Evolutionary conservation across 2,797 vertebrate species (phyloP).

Genomic region (Antrozous pallidus): DNA sequence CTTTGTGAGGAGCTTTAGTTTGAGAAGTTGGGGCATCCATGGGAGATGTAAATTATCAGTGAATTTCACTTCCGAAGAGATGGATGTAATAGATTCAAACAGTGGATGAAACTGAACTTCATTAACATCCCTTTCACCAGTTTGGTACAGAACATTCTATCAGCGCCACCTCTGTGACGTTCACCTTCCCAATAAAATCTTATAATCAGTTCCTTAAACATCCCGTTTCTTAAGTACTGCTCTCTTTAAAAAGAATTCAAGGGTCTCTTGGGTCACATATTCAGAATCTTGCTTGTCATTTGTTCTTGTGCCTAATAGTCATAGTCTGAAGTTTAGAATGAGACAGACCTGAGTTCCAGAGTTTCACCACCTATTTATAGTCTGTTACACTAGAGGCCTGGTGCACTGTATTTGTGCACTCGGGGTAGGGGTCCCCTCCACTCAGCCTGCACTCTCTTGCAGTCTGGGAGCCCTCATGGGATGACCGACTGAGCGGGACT

Average conservation of each 20-base stretch:
- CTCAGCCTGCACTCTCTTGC: too few species aligned
- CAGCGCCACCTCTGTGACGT: neutral
- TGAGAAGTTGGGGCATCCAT: constrained; percentile 7
- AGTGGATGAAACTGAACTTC: constrained; percentile 18
- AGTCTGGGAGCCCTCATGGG: too few species aligned
- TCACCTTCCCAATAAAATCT: constrained; percentile 6
- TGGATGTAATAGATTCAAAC: constrained; percentile 18
- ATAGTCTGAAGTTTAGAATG: neutral
- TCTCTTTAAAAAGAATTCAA: constrained; percentile 1
- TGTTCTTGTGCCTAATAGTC: constrained; percentile 3
- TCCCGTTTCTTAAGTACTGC: constrained; percentile 11
- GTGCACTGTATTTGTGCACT: too few species aligned
- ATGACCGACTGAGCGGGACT: too few species aligned
- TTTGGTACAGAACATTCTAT: neutral
- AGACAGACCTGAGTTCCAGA: constrained; percentile 18
- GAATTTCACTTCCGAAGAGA: constrained; percentile 28
- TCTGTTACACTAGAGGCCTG: neutral
- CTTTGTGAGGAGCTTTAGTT: constrained; percentile 24
- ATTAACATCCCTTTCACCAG: constrained; percentile 20
- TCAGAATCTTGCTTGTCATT: constrained; percentile 23
- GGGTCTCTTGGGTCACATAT: neutral
- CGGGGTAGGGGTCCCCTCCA: too few species aligned
- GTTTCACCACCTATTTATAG: neutral
- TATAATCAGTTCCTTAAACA: constrained; percentile 19
- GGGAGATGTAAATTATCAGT: neutral